Percentiles rank a stretch among this genome's conserved stretches.
Conservation (phyloP, 2,797 vertebrate genomes). For the Pachyuromys duprasi region DNA sequence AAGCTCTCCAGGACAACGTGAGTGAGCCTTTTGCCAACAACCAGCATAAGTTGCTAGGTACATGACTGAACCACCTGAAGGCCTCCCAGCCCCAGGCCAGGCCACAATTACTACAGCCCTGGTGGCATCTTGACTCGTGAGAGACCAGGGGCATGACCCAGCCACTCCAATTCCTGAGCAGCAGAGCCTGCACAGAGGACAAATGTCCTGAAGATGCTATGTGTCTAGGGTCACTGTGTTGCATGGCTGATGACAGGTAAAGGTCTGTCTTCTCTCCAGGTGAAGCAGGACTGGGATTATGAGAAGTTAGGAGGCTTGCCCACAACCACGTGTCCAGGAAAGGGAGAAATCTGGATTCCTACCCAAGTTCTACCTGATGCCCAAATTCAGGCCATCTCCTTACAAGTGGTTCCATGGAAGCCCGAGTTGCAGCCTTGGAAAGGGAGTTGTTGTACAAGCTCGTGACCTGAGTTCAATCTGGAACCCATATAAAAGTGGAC, state of each 20-base stretch:
- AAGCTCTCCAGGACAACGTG: background rate
- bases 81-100: background rate
- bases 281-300: background rate
- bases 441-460: background rate
- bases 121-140: background rate
- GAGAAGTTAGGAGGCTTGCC: background rate
- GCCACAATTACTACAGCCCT: background rate
- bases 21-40: background rate
- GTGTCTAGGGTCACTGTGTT: slow-evolving; percentile 7
- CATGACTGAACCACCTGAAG: background rate
- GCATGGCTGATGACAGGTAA: background rate
- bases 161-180: background rate
- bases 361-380: background rate
- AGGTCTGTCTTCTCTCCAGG: background rate
- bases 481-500: background rate
- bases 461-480: background rate
- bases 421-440: background rate
- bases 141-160: background rate
- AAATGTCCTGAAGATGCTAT: background rate
- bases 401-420: background rate
- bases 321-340: background rate
- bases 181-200: background rate
- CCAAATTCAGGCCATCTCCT: background rate
- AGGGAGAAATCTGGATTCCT: background rate
- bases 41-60: background rate